These are phyloP conservation scores for Phoenoteleia sp. DNA, from an alignment of 2,888 invertebrate species.

Conservation along the genomic window DNA sequence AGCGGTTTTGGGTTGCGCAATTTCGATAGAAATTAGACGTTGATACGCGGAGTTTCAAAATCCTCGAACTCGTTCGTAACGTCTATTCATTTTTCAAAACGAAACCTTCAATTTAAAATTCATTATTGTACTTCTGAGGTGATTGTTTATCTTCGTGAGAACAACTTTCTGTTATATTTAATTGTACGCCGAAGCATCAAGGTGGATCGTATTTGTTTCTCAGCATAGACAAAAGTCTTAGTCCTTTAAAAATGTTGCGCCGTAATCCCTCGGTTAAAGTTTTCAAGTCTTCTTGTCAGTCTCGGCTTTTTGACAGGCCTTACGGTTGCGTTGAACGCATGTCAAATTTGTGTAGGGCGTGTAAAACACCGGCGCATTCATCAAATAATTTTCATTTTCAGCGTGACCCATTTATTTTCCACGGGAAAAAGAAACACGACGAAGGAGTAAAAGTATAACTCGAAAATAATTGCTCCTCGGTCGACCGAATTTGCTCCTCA, in stretches of 20 bases:
- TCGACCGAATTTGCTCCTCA: too few species aligned
- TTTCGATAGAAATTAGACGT: too few species aligned
- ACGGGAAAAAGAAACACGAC: neutral
- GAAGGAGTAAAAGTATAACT: too few species aligned
- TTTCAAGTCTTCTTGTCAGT: slow-evolving; percentile 28
- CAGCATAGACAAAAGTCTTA: slow-evolving; percentile 43
- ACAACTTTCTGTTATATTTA: slow-evolving; percentile 42
- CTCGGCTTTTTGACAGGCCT: slow-evolving; percentile 38
- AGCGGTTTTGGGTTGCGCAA: too few species aligned
- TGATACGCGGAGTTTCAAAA: too few species aligned
- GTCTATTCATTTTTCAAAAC: neutral
- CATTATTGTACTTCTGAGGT: slow-evolving; percentile 17
- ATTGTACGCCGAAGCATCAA: slow-evolving; percentile 25
- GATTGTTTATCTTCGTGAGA: slow-evolving; percentile 52
- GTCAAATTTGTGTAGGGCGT: slow-evolving; percentile 40
- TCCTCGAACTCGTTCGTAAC: neutral
- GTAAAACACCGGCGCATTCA: slow-evolving; percentile 2
- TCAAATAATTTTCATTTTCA: slow-evolving; percentile 9
- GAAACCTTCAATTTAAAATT: slow-evolving; percentile 18
- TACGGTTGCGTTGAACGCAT: neutral
- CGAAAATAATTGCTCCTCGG: too few species aligned
- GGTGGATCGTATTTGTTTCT: slow-evolving; percentile 45
- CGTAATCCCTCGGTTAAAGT: slow-evolving; percentile 40
- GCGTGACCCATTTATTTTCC: neutral
- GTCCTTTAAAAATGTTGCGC: slow-evolving; percentile 26